Evolutionary conservation across 2,888 invertebrate species (phyloP), one percentile per base, ranked within the genome.

Genomic region (Drosophila monieri): DNA sequence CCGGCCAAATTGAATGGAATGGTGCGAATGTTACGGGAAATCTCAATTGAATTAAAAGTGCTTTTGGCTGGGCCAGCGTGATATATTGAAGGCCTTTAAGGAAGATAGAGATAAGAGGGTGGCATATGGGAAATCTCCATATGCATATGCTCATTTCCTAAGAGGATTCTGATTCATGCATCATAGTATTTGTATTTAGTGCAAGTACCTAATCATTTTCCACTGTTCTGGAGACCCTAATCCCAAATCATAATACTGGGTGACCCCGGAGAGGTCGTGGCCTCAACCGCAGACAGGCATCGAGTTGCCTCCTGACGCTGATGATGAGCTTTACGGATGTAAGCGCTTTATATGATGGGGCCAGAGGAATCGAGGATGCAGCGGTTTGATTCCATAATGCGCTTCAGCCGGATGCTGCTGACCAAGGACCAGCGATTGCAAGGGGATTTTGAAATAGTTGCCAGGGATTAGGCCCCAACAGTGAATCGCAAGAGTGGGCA

Each of bases 251-350:
- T 53, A 46, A 25, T 6, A 52, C 23, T 15, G 14, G 30, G n/a
- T 35, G n/a, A 18, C 43, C 18, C 41, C 10, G 3, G n/a, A n/a
- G 51, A 35, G 35, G 27, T 35, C 27, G 32, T 18, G 18, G 15
- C 18, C 32, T 5, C 9, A 46, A 37, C 23, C 35, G 35, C 14
- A 35, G 35, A 35, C 35, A n/a, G n/a, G 15, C 8, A 41, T 41
- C 39, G 15, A 41, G 39, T 35, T 23, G 61, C 30, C 30, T 6
- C 39, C 56, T 30, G 32, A 48, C 39, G 27, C 18, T 49, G 53
- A 68, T 70, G 79, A 61, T 55, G 66, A 74, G 73, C 75, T 70
- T 80, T 74, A 9, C 77, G 69, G 77, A 65, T 74, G 61, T 79
- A 80, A 80, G 85, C 84, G 77, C 77, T 77, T 80, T 83, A 74